Conservation (phyloP, 2,888 invertebrate species). For the Apamea sordens region DNA sequence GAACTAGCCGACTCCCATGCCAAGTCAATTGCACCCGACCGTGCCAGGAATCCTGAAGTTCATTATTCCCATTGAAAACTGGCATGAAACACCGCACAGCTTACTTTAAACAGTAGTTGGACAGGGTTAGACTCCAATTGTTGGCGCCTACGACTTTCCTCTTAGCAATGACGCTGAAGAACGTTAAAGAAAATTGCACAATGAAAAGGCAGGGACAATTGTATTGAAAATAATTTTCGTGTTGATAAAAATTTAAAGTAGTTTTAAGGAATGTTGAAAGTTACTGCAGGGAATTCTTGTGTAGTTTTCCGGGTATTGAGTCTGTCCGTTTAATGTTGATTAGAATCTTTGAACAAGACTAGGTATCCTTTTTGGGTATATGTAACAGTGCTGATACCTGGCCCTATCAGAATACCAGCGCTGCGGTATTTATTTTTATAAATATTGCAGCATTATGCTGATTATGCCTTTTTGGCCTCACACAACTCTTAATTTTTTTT, state of each 20-base stretch:
- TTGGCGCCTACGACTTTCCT: slow-evolving; percentile 23
- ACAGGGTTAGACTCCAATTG: slow-evolving; percentile 38
- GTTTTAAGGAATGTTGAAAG: neutral
- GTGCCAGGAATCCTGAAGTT: slow-evolving; percentile 77
- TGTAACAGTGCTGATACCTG: neutral
- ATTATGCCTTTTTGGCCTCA: neutral
- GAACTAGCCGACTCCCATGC: slow-evolving; percentile 38
- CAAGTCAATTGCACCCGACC: slow-evolving; percentile 65
- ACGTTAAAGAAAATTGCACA: slow-evolving; percentile 25
- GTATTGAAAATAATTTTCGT: neutral
- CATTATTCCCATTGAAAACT: slow-evolving; percentile 77
- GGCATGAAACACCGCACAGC: slow-evolving; percentile 68
- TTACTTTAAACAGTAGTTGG: slow-evolving; percentile 51
- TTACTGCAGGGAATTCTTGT: neutral
- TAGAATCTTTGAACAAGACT: neutral
- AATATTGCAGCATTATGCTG: neutral
- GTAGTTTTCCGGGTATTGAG: neutral
- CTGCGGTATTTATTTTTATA: neutral
- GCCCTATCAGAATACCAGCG: neutral
- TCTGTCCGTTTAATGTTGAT: too few species aligned
- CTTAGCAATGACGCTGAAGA: slow-evolving; percentile 29
- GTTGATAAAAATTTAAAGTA: neutral
- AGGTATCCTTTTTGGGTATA: neutral
- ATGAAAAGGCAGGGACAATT: slow-evolving; percentile 10
- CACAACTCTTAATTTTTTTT: neutral